Base-by-base conservation (phyloP, 1,140 invertebrate species). In the Limonius californicus region DNA sequence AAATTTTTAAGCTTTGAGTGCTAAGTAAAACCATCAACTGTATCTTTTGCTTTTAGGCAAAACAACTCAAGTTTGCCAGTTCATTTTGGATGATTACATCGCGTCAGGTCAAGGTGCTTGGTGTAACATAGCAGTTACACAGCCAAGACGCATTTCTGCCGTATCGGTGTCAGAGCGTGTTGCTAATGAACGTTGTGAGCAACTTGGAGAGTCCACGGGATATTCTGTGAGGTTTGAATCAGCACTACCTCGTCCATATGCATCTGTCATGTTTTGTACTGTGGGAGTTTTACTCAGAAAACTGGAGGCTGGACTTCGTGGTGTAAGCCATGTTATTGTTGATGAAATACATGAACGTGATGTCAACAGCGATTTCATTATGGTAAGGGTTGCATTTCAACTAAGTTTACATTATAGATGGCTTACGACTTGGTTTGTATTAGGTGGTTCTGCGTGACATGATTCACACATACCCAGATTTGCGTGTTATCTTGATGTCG, bases 321-420 rank as follows among this genome's bases (percentile, higher is more conserved):
- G 93, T 0, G 89, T 96, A 8, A 94, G 91, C 4, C 94, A 96
- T 70, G 91, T 95, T 0, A 90, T 95, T 45, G 89, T 98, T 20
- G 97, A 99, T 79, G 97, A 99, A 83, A 95, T 99, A 63, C 97
- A 99, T 73, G 96, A 99, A 76, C 81, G 97, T 39, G 96, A 99
- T 77, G 91, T 96, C 0, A 97, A 98, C 76, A 94, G 91, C 21
- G 97, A 99, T 76, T 99, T 99, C 72, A 86, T 98, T 4, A 84
- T 99, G 78, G 94, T 69, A 62, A n/a, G n/a, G n/a, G n/a, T n/a
- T n/a, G 14, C 14, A 9, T 45, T n/a, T n/a, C n/a, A n/a, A n/a
- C n/a, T n/a, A 12, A 53, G 8, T 2, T 2, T 14, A 20, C 21
- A n/a, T 7, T n/a, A n/a, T n/a, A n/a, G n/a, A n/a, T n/a, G n/a